Base-by-base conservation (phyloP, 2,888 invertebrate genomes). In the Cybosia mesomella region DNA sequence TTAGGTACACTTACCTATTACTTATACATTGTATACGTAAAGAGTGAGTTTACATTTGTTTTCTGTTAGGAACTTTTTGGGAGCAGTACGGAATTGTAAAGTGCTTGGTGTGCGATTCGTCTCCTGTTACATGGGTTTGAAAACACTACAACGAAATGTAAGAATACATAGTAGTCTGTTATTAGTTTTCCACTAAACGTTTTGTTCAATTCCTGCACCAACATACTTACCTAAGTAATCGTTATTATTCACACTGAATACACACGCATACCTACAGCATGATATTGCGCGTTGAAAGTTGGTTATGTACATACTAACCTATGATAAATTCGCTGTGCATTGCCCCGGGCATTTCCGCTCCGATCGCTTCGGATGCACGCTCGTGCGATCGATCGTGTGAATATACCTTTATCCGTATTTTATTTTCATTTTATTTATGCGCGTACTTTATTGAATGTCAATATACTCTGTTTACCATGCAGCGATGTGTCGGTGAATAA, bases 271-370 rank as follows among this genome's bases (percentile, higher is more conserved):
- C 55, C 65, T 71, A 71, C 53, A 66, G 65, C 55, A 67, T 68
- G 81, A 82, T 82, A 83, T 87, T 85, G 79, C 81, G 84, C 72
- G 81, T 77, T 83, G 81, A 84, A 85, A 82, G 85, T 85, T 84
- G 85, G 84, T 79, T 83, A 85, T 81, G 83, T 81, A 88, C 84
- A 86, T 83, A 85, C 82, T 73, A 74, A 83, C 82, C 85, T 90
- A 90, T 91, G 92, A 91, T 93, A 91, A 89, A 93, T 91, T 89
- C 89, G 85, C 85, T 87, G 90, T 88, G 90, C 91, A 88, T 80
- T 79, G 89, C 92, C 89, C 89, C 87, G 89, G 87, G 90, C 83
- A 82, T 83, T 93, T 93, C 92, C 93, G 92, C 91, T 90, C 83
- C 89, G 86, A 88, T 92, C 91, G 90, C 86, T 88, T 87, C 87